These are phyloP conservation scores for Polyergus mexicanus DNA, from an alignment of 1,140 invertebrate species.

Conservation along the genomic window DNA sequence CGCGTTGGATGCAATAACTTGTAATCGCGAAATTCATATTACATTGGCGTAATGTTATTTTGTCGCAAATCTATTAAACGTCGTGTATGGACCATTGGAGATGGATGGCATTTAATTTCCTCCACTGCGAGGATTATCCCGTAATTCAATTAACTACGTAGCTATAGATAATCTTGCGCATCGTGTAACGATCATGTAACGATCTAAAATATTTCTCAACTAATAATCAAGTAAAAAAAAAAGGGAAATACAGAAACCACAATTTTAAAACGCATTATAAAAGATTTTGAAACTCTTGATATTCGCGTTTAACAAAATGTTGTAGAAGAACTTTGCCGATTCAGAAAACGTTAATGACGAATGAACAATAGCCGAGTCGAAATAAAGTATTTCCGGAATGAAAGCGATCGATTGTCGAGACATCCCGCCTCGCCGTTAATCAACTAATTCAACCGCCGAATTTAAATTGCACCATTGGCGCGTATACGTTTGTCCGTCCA, in stretches of 20 bases:
- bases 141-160: slow-evolving; percentile 3
- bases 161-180: not conserved
- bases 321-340: not conserved
- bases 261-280: not conserved
- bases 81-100: not conserved
- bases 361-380: slow-evolving; percentile 3
- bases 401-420: slow-evolving; percentile 16
- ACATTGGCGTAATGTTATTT: slow-evolving; percentile 33
- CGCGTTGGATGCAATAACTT: slow-evolving; percentile 28
- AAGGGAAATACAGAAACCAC: not conserved
- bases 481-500: slow-evolving; percentile 70
- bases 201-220: slow-evolving; percentile 8
- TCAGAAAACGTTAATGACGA: not conserved
- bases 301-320: not conserved
- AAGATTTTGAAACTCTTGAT: not conserved
- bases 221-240: not conserved
- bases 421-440: slow-evolving; percentile 72
- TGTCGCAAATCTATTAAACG: slow-evolving; percentile 34
- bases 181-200: not conserved
- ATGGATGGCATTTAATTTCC: slow-evolving; percentile 36
- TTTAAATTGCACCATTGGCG: slow-evolving; percentile 78
- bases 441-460: slow-evolving; percentile 80
- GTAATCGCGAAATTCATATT: slow-evolving; percentile 15
- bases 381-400: slow-evolving; percentile 4
- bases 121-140: slow-evolving; percentile 4